Conservation (phyloP, 2,113 vertebrate species). For the Urocynchramus pylzowi region DNA sequence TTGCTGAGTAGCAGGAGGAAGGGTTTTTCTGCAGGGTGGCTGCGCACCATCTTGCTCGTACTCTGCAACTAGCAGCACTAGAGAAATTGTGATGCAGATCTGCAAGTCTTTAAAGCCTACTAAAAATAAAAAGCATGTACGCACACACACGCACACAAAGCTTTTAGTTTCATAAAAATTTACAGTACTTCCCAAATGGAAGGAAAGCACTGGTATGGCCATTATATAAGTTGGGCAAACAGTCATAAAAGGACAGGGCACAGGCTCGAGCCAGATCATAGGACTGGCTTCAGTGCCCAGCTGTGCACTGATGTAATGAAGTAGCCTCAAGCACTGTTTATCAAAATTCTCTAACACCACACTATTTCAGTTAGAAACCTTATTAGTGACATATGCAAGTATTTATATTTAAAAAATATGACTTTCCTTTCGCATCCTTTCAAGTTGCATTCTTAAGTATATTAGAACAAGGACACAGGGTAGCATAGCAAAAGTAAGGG, state of each 20-base stretch:
- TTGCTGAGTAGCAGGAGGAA: not conserved
- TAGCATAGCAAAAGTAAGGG: not conserved
- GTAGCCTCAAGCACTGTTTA: slow-evolving; percentile 45
- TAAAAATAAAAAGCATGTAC: not conserved
- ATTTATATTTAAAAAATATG: slow-evolving; percentile 56
- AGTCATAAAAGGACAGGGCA: not conserved
- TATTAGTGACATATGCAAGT: slow-evolving; percentile 52
- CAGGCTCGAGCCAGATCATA: not conserved
- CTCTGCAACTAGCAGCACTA: not conserved
- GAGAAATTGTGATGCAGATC: not conserved
- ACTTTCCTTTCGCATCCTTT: slow-evolving; percentile 24
- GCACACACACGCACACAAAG: not conserved
- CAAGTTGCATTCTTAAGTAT: slow-evolving; percentile 49
- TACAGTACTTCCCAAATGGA: not conserved
- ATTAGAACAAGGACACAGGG: slow-evolving; percentile 29
- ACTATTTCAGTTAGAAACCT: slow-evolving; percentile 32
- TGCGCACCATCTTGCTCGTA: fast-evolving
- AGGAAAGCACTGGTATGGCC: not conserved
- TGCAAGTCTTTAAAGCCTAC: slow-evolving; percentile 39
- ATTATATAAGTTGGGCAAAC: not conserved
- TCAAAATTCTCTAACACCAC: slow-evolving; percentile 33
- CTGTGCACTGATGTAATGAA: slow-evolving; percentile 32
- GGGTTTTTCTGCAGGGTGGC: not conserved
- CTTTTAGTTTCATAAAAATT: not conserved
- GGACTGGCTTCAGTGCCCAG: not conserved